Conservation (phyloP, 1,140 invertebrate species). For the Lepidurus packardi region DNA sequence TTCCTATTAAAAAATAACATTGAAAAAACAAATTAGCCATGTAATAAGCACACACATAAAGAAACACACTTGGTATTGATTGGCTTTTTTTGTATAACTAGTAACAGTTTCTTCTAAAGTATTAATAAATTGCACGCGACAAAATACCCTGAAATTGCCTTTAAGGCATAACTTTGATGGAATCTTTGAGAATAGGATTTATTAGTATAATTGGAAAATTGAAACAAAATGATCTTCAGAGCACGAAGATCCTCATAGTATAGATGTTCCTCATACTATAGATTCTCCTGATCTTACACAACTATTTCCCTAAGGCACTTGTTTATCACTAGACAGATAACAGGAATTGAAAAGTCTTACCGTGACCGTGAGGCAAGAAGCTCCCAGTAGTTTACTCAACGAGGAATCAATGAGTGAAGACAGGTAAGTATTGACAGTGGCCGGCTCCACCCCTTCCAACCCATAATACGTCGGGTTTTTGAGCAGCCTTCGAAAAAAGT, state of each 20-base stretch:
- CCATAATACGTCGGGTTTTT: conserved; percentile 93
- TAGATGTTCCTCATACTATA: too few relatives aligned
- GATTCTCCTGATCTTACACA: not conserved
- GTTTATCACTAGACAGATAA: not conserved
- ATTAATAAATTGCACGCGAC: too few relatives aligned
- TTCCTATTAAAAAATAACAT: conserved; percentile 52
- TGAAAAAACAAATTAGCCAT: conserved; percentile 31
- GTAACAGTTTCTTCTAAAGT: too few relatives aligned
- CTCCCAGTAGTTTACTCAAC: conserved; percentile 61
- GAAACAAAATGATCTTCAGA: too few relatives aligned
- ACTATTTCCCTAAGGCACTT: not conserved
- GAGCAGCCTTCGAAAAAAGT: conserved; percentile 87
- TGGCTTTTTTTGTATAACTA: too few relatives aligned
- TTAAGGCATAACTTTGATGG: too few relatives aligned
- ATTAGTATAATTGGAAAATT: too few relatives aligned
- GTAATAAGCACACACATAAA: not conserved
- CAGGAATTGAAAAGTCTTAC: conserved; percentile 39
- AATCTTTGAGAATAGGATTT: too few relatives aligned
- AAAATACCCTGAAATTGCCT: too few relatives aligned
- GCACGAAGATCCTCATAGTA: too few relatives aligned
- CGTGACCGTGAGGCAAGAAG: conserved; percentile 65
- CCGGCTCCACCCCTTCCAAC: conserved; percentile 66
- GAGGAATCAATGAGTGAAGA: conserved; percentile 71
- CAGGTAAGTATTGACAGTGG: conserved; percentile 66
- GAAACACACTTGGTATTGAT: too few relatives aligned